These are phyloP conservation scores for Chelonia mydas DNA, from an alignment of 2,797 vertebrate species.

Conservation along the genomic window DNA sequence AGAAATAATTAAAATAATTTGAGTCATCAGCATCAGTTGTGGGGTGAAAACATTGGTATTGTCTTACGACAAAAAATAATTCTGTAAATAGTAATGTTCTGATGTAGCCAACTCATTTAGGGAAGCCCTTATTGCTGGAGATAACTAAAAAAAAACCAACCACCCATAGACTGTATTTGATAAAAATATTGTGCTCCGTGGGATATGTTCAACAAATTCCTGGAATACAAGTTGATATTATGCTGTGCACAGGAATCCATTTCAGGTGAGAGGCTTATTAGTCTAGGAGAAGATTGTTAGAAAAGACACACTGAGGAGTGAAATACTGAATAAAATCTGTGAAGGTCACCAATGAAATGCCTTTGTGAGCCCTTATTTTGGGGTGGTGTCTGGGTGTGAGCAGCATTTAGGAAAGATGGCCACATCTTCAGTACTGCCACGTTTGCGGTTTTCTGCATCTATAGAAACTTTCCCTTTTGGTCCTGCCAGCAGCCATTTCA, in stretches of 20 bases:
- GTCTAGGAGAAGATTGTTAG: neutral
- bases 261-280: neutral
- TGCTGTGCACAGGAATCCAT: neutral
- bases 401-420: neutral
- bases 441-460: neutral
- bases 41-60: neutral
- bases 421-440: neutral
- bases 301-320: neutral
- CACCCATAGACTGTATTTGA: neutral
- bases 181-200: neutral
- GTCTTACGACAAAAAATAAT: neutral
- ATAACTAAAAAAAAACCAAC: no score
- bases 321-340: neutral
- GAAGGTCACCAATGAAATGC: neutral
- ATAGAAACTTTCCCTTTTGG: neutral
- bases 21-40: neutral
- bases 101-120: neutral
- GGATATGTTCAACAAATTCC: neutral
- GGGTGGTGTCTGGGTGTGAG: neutral
- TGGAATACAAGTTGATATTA: neutral
- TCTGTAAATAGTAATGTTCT: neutral
- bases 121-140: neutral
- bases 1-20: neutral
- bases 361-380: neutral
- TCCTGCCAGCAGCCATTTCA: neutral